These are phyloP conservation scores for Accipiter virgatus DNA, from an alignment of 2,113 vertebrate genomes.

Conservation along the genomic window DNA sequence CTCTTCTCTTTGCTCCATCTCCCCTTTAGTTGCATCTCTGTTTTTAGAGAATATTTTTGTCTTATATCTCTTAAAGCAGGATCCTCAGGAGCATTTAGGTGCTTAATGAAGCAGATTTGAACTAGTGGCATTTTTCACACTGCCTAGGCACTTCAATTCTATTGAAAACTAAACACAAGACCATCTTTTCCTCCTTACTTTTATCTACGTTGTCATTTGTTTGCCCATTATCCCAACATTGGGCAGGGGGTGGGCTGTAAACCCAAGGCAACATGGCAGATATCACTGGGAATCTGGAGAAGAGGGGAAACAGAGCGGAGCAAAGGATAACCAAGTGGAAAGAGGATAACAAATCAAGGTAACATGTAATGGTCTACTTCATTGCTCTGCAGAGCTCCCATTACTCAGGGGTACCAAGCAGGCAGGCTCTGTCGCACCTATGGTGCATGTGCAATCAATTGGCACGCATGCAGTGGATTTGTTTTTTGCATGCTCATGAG, in stretches of 20 bases:
- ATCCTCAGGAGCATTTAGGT: neutral
- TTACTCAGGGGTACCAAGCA: neutral
- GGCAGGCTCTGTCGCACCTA: neutral
- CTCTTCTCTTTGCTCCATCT: neutral
- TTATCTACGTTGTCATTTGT: neutral
- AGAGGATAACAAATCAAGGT: neutral
- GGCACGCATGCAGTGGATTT: neutral
- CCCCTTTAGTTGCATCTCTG: neutral
- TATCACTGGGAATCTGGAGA: neutral
- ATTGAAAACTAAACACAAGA: neutral
- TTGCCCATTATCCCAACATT: neutral
- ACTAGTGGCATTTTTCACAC: neutral
- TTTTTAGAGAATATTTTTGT: neutral
- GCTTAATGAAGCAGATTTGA: slow-evolving; percentile 22
- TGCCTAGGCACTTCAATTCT: neutral
- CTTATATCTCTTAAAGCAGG: neutral
- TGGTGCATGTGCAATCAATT: neutral
- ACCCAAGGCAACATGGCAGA: neutral
- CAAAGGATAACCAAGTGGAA: neutral
- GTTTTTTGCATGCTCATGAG: neutral
- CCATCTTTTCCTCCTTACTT: neutral
- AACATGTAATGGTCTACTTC: neutral
- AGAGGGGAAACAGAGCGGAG: neutral
- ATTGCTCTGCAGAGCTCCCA: neutral
- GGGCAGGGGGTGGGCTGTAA: neutral